Base-by-base conservation (phyloP, 2,113 vertebrate genomes). In the Sturnus vulgaris region DNA sequence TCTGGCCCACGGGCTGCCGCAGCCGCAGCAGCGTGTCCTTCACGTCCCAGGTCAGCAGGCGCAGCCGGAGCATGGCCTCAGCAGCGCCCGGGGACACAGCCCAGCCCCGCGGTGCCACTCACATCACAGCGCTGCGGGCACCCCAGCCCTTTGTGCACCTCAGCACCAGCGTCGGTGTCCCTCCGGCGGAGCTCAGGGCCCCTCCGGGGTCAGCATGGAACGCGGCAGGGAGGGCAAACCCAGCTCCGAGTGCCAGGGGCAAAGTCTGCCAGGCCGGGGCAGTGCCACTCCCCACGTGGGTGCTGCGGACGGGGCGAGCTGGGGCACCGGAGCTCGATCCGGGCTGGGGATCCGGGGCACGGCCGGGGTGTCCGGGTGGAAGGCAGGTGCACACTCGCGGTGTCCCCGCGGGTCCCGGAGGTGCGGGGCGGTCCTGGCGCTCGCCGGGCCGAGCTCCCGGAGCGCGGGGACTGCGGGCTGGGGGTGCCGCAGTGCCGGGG, bases 1-100 rank as follows among this genome's bases (percentile, higher is more conserved):
- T 60, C 11, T 68, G 86, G 28, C 78, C 78, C 6, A 99, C 97
- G 0, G 99, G 98, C 10, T 28, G 79, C 49, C 98, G 98, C 84
- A 99, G 97, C 86, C 98, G 98, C 71, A 99, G 95, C 69, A 99
- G 96, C 1, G 99, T 99, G 97, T 99, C 99, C 78, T 98, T 99
- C 88, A 99, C 98, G 1, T 99, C 99, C 99, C 99, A 99, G 0
- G 99, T 98, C 46, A 99, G 95, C 71, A 99, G 98, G 30, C 97
- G 98, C 30, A 99, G 97, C 39, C 63, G 76, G 83, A 98, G 94
- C 97, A 96, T 97, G 35, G 77, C 61, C 30, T 13, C 19, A 0
- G 63, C 1, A 19, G 3, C 7, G 24, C 35, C 4, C 6, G 61
- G 55, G 10, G 49, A 12, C 66, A 31, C 56, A 1, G 49, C n/a